Evolutionary conservation across 2,113 vertebrate species (phyloP).

Genomic region (Heterotilapia buettikoferi): DNA sequence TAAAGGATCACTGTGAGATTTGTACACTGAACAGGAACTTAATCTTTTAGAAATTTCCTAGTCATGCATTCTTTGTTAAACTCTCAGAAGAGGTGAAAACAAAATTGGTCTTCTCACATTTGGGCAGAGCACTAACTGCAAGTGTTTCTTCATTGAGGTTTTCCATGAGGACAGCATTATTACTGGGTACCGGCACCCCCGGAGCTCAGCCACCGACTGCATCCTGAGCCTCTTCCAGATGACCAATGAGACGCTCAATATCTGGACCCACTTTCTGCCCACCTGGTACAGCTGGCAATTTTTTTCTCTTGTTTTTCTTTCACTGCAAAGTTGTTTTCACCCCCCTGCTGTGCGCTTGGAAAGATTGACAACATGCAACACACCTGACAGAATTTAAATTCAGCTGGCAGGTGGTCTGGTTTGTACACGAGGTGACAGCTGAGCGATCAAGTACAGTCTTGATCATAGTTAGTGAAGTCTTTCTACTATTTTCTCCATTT

Average conservation of each 20-base stretch:
- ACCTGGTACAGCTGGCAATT: constrained; percentile 73
- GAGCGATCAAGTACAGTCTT: not conserved
- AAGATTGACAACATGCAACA: not conserved
- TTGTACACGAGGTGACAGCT: not conserved
- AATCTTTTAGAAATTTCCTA: not conserved
- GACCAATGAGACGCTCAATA: constrained; percentile 94
- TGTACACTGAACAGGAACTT: not conserved
- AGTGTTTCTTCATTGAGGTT: constrained; percentile 60
- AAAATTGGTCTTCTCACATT: not conserved
- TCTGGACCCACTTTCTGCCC: constrained; percentile 93
- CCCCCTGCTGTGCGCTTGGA: not conserved
- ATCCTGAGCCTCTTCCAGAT: constrained; percentile 88
- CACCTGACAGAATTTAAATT: not conserved
- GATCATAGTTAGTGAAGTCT: not conserved
- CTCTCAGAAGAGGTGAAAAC: not conserved
- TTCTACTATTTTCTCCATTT: not conserved
- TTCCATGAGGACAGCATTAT: constrained; percentile 90
- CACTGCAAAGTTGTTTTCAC: not conserved
- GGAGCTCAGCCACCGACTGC: constrained; percentile 84
- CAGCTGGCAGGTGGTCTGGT: not conserved
- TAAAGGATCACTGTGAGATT: not conserved
- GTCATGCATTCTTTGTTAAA: not conserved
- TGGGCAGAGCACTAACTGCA: not conserved
- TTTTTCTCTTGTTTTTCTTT: not conserved
- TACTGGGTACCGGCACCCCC: constrained; percentile 84